A percentile compares a stretch with the other conserved stretches of the same genome.
Conservation (phyloP, 1,140 invertebrate species). For the Drosophila bocki region DNA sequence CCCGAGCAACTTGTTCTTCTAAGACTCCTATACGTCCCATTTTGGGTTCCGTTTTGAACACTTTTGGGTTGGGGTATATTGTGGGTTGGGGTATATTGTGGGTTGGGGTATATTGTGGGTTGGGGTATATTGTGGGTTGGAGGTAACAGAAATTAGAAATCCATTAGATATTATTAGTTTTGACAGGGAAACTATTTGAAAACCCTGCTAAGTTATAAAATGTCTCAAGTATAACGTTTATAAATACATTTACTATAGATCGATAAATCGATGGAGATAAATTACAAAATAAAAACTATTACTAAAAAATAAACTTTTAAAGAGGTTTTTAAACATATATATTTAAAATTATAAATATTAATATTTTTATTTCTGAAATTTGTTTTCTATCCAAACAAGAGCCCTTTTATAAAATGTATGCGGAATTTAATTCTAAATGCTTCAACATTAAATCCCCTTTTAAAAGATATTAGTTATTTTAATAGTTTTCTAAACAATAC, state of each 20-base stretch:
- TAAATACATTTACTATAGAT: neutral
- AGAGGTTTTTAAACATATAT: too few species aligned
- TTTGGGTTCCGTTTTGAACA: constrained; percentile 22
- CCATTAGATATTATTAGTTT: neutral
- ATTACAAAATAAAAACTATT: neutral
- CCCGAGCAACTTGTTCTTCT: constrained; percentile 31
- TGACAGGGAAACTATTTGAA: neutral
- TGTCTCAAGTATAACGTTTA: neutral
- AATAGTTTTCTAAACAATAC: neutral
- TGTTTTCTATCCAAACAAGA: neutral
- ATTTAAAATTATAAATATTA: too few species aligned
- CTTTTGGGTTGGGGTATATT: constrained; percentile 1
- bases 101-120: neutral
- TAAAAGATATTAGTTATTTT: neutral
- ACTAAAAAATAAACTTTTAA: neutral
- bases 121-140: neutral
- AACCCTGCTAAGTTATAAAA: neutral
- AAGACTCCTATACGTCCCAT: constrained; percentile 46
- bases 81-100: neutral
- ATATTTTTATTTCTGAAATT: too few species aligned
- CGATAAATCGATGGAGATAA: too few species aligned
- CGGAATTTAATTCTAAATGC: neutral
- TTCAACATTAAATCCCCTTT: neutral
- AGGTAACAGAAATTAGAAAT: too few species aligned
- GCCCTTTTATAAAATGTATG: neutral